Evolutionary conservation across 1,140 invertebrate genomes (phyloP).

Genomic region (Arctopsyche grandis): DNA sequence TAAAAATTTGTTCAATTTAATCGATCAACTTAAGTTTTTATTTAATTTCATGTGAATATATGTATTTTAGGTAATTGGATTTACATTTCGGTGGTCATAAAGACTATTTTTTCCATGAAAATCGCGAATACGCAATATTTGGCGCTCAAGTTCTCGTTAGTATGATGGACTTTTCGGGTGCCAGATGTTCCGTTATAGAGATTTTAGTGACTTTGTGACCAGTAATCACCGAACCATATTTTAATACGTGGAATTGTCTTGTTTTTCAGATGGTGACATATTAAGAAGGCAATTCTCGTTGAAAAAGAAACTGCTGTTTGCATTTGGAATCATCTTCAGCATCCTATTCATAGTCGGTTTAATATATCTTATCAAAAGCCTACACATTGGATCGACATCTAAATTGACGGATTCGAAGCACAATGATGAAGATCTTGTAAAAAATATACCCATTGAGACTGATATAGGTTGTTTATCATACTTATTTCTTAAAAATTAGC

Average conservation of each 20-base stretch:
- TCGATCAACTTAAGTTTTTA: too few species aligned
- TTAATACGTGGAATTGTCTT: too few species aligned
- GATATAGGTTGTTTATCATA: conserved; percentile 43
- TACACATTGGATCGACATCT: background rate
- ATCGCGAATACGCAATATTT: too few species aligned
- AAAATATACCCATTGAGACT: conserved; percentile 48
- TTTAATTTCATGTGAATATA: too few species aligned
- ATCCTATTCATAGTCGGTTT: background rate
- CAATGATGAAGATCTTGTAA: conserved; percentile 39
- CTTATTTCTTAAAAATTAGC: too few species aligned
- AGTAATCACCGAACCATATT: too few species aligned
- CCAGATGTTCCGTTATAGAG: too few species aligned
- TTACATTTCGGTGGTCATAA: background rate
- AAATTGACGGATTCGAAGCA: background rate
- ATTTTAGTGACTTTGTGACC: too few species aligned
- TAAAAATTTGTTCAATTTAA: too few species aligned
- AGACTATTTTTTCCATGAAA: too few species aligned
- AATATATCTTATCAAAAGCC: background rate
- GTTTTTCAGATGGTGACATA: background rate
- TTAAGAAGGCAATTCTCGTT: background rate
- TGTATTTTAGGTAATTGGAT: background rate
- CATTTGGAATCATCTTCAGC: background rate
- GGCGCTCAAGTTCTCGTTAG: too few species aligned
- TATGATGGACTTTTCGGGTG: too few species aligned
- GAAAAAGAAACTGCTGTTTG: background rate